Percentiles rank a stretch among this genome's conserved stretches.
Evolutionary conservation across 2,888 invertebrate genomes (phyloP).

Genomic region (Nomada hirtipes): DNA sequence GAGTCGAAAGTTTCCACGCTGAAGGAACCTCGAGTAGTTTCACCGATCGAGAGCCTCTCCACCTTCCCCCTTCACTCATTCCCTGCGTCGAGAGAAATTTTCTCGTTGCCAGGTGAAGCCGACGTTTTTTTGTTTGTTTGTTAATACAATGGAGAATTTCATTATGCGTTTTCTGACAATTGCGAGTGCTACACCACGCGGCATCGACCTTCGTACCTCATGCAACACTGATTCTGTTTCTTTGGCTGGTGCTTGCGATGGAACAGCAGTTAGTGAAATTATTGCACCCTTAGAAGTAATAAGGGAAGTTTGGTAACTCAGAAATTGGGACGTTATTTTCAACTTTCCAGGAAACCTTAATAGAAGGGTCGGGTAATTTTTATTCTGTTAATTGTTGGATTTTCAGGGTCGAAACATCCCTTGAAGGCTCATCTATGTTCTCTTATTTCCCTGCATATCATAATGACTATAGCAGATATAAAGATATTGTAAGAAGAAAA

Average conservation of each 20-base stretch:
- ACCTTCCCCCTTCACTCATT: constrained; percentile 62
- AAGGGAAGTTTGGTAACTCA: too few species aligned
- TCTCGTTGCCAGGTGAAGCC: constrained; percentile 65
- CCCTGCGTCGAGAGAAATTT: constrained; percentile 65
- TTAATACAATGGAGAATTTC: constrained; percentile 61
- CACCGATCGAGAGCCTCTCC: constrained; percentile 73
- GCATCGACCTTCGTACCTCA: neutral
- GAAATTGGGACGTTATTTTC: too few species aligned
- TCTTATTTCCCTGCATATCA: too few species aligned
- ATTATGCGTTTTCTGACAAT: constrained; percentile 45
- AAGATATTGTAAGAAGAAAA: too few species aligned
- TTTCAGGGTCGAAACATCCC: too few species aligned
- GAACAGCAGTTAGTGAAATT: neutral
- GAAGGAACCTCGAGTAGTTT: constrained; percentile 75
- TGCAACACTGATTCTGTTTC: neutral
- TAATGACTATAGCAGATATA: too few species aligned
- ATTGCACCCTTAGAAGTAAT: neutral
- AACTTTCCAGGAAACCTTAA: too few species aligned
- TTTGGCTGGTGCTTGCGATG: neutral
- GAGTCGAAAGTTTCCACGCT: constrained; percentile 73
- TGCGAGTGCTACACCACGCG: neutral
- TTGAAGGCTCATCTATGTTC: too few species aligned
- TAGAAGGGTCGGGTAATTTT: too few species aligned
- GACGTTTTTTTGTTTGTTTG: constrained; percentile 46
- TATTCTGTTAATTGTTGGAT: too few species aligned